Percentiles rank a stretch among this genome's conserved stretches.
phyloP scores from a whole-genome alignment of 2,797 vertebrate species.

The Sciurus carolinensis region DNA sequence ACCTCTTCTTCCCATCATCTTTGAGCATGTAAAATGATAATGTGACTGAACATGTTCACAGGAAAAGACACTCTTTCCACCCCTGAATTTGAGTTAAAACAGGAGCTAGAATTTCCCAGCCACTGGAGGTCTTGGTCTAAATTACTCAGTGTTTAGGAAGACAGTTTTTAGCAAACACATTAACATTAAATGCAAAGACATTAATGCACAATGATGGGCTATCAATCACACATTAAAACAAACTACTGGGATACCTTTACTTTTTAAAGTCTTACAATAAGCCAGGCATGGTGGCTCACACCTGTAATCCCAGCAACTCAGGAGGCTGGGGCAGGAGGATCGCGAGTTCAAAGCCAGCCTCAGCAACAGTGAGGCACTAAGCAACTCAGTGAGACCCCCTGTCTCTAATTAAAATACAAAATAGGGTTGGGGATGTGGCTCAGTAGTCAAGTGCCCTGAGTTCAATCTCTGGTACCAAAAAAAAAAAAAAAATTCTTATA shows the following conservation, averaged over 20 bases:
- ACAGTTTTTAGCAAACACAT: slow-evolving; percentile 15
- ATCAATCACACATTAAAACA: slow-evolving; percentile 53
- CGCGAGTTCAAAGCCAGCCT: too few relatives aligned
- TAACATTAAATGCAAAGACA: neutral
- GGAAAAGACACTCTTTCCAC: neutral
- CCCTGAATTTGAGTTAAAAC: slow-evolving; percentile 22
- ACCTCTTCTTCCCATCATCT: neutral
- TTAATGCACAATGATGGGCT: neutral
- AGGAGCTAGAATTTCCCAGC: neutral
- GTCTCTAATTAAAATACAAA: too few relatives aligned
- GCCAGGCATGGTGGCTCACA: too few relatives aligned
- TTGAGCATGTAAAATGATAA: neutral
- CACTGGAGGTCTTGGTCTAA: slow-evolving; percentile 16
- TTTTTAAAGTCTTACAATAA: neutral
- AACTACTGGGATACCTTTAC: slow-evolving; percentile 25
- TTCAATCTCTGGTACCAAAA: too few relatives aligned
- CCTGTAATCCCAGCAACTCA: too few relatives aligned
- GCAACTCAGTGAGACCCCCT: too few relatives aligned
- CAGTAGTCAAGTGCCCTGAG: too few relatives aligned
- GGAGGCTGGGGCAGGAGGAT: too few relatives aligned
- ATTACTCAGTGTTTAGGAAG: slow-evolving; percentile 42
- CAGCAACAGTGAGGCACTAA: too few relatives aligned
- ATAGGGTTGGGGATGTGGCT: too few relatives aligned
- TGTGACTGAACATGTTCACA: neutral
- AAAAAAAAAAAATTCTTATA: neutral